Percentiles rank a stretch among this genome's conserved stretches.
Conservation (phyloP, 2,888 invertebrate genomes). For the Adelphocoris suturalis region DNA sequence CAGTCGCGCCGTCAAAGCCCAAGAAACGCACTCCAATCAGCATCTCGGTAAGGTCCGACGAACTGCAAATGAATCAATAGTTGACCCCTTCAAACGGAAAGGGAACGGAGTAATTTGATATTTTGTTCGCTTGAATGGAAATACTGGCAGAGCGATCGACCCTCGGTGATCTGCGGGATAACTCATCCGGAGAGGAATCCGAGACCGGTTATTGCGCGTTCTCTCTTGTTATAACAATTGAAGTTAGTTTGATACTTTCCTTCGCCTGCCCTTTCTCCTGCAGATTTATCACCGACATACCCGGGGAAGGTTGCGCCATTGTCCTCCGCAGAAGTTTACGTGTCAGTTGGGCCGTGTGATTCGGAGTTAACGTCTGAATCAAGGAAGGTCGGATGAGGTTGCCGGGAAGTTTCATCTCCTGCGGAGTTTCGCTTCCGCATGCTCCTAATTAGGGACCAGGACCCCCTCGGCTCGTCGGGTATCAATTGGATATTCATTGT, state of each 20-base stretch:
- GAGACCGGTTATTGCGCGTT: not conserved
- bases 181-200: conserved; percentile 16
- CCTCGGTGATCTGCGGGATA: not conserved
- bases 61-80: not conserved
- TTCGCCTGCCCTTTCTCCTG: not conserved
- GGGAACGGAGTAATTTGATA: not conserved
- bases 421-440: not conserved
- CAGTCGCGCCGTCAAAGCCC: conserved; percentile 2
- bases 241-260: conserved; percentile 28
- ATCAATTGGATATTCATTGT: not conserved
- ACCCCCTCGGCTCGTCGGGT: not conserved
- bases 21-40: not conserved
- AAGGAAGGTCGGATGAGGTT: conserved; percentile 7
- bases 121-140: conserved; percentile 18
- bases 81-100: conserved; percentile 9
- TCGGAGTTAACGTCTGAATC: not conserved
- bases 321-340: conserved; percentile 13
- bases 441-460: not conserved
- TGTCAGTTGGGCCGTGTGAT: conserved; percentile 17
- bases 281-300: conserved; percentile 19
- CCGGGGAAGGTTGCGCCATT: conserved; percentile 19
- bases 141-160: conserved; percentile 5
- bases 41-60: not conserved
- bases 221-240: not conserved
- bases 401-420: conserved; percentile 26